Percentiles rank a stretch among this genome's conserved stretches.
These are phyloP conservation scores for Ganaspis brasiliensis DNA, from an alignment of 2,888 invertebrate genomes.

Conservation along the genomic window DNA sequence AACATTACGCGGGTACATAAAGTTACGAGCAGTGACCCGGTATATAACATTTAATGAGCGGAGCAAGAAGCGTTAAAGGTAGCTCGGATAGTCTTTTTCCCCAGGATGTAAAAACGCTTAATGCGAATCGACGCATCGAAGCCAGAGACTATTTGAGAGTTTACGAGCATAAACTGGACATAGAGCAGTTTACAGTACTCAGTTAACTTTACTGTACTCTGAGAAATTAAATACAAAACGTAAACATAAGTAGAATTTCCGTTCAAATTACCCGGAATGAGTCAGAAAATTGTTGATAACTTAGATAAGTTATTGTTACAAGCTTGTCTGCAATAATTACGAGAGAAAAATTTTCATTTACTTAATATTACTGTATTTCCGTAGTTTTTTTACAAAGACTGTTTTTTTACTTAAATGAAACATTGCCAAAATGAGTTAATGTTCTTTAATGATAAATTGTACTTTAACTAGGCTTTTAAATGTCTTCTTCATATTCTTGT, in stretches of 20 bases:
- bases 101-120: constrained; percentile 16
- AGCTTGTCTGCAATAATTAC: no score
- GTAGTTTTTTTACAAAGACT: no score
- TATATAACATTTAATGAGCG: constrained; percentile 35
- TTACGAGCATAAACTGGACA: constrained; percentile 33
- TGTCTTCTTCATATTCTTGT: no score
- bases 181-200: constrained; percentile 1
- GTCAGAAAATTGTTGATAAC: no score
- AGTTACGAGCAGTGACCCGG: constrained; percentile 38
- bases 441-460: no score
- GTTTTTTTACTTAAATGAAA: no score
- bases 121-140: constrained; percentile 31
- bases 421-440: no score
- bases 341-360: no score
- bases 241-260: constrained; percentile 8
- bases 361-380: no score
- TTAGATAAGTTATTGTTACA: no score
- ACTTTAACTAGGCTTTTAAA: no score
- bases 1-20: constrained; percentile 36
- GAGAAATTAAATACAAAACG: neutral
- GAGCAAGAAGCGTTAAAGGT: constrained; percentile 35
- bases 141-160: constrained; percentile 8
- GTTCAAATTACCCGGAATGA: neutral
- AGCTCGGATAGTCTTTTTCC: constrained; percentile 19
- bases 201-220: neutral